These are phyloP conservation scores for Microcebus ravelobensis DNA, from an alignment of 2,113 vertebrate genomes.

Conservation along the genomic window DNA sequence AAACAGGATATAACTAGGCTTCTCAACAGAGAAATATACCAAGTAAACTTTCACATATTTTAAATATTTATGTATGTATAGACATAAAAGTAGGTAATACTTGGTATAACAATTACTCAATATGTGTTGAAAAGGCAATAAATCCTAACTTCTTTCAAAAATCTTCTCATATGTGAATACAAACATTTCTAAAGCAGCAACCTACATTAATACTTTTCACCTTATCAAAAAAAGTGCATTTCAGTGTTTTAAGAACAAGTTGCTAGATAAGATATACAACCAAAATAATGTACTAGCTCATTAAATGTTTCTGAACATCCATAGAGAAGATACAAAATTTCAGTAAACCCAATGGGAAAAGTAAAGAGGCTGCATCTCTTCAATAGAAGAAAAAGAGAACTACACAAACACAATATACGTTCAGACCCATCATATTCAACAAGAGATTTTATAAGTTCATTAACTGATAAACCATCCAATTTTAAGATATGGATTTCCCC, in stretches of 20 bases:
- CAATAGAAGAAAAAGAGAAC: background rate
- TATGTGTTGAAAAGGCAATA: background rate
- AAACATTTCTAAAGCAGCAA: conserved; percentile 38
- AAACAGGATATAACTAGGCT: background rate
- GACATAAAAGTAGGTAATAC: background rate
- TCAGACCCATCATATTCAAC: background rate
- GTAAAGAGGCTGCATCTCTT: background rate
- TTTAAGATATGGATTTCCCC: background rate
- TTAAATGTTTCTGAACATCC: background rate
- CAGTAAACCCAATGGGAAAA: background rate
- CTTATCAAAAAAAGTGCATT: background rate
- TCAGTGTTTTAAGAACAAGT: conserved; percentile 30
- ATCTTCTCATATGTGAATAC: background rate
- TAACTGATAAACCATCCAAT: background rate
- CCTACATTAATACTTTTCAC: background rate
- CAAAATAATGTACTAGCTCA: background rate
- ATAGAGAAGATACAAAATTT: background rate
- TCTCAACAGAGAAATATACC: background rate
- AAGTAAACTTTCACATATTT: background rate
- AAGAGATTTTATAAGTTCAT: background rate
- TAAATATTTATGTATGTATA: background rate
- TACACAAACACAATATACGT: background rate
- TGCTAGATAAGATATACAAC: background rate
- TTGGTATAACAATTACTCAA: background rate
- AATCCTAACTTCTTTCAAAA: conserved; percentile 42